Conservation (phyloP, 2,113 vertebrate genomes). For the Trinectes maculatus region DNA sequence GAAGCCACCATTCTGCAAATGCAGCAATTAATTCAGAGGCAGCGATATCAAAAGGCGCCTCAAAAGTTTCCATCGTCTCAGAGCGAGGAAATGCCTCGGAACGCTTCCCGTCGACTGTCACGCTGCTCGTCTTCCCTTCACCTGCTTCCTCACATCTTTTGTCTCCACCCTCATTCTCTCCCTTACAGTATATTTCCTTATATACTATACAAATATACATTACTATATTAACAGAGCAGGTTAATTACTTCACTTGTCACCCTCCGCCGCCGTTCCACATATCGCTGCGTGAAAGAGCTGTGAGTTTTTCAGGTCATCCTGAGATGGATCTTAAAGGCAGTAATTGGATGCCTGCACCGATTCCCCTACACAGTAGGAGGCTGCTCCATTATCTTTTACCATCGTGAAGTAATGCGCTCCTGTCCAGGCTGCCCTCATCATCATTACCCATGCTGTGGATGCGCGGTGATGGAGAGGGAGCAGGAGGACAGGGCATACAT, state of each 20-base stretch:
- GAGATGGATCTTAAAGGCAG: conserved; percentile 72
- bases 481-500: conserved; percentile 74
- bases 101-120: conserved; percentile 27
- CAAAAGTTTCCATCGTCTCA: conserved; percentile 58
- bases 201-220: conserved; percentile 43
- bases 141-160: conserved; percentile 17
- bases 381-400: conserved; percentile 77
- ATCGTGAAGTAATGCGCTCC: conserved; percentile 68
- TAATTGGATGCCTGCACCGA: conserved; percentile 77
- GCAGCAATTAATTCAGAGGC: conserved; percentile 74
- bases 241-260: conserved; percentile 51
- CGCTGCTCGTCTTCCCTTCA: conserved; percentile 12
- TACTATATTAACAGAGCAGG: conserved; percentile 60
- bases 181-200: not conserved
- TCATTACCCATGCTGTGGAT: conserved; percentile 74
- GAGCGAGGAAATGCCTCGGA: conserved; percentile 40
- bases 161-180: not conserved
- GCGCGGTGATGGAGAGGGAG: conserved; percentile 73
- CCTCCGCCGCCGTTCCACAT: conserved; percentile 36
- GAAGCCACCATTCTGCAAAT: conserved; percentile 66
- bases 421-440: conserved; percentile 73
- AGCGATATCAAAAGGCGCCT: conserved; percentile 58
- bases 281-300: conserved; percentile 43
- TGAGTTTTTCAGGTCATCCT: conserved; percentile 64
- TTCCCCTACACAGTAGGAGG: conserved; percentile 69